phyloP scores from a whole-genome alignment of 2,888 invertebrate genomes.

The Pseudoips prasinana region DNA sequence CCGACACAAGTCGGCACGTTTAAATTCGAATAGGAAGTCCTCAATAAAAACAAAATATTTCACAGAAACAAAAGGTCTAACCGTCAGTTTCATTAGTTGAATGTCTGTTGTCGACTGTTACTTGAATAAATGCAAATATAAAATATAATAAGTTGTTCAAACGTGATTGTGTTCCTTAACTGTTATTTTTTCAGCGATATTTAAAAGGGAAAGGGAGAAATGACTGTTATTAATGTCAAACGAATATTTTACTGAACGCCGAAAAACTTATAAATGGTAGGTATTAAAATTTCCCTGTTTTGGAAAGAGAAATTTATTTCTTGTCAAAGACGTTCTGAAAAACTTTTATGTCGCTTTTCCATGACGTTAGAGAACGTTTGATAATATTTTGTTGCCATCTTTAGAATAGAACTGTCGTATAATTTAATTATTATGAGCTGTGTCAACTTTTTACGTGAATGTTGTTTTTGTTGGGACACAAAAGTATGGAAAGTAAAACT shows the following conservation, averaged over 20 bases:
- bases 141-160: slow-evolving; percentile 31
- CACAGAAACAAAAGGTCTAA: slow-evolving; percentile 9
- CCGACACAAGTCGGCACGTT: slow-evolving; percentile 57
- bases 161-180: slow-evolving; percentile 38
- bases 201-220: slow-evolving; percentile 35
- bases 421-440: no score
- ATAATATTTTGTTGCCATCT: slow-evolving; percentile 14
- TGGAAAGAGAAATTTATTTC: slow-evolving; percentile 40
- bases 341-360: slow-evolving; percentile 31
- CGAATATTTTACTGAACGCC: slow-evolving; percentile 43
- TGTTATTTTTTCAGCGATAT: slow-evolving; percentile 31
- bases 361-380: slow-evolving; percentile 15
- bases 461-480: no score
- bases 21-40: slow-evolving; percentile 46
- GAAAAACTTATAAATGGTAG: slow-evolving; percentile 43
- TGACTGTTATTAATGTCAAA: slow-evolving; percentile 43
- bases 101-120: slow-evolving; percentile 12
- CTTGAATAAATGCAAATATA: slow-evolving; percentile 31
- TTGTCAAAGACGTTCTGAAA: slow-evolving; percentile 37
- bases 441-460: no score
- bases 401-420: no score
- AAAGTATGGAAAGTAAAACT: no score
- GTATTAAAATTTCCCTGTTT: slow-evolving; percentile 43
- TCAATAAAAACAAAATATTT: slow-evolving; percentile 33
- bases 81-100: slow-evolving; percentile 28